Conservation (phyloP, 2,113 vertebrate genomes). For the Psilopsiagon aurifrons region DNA sequence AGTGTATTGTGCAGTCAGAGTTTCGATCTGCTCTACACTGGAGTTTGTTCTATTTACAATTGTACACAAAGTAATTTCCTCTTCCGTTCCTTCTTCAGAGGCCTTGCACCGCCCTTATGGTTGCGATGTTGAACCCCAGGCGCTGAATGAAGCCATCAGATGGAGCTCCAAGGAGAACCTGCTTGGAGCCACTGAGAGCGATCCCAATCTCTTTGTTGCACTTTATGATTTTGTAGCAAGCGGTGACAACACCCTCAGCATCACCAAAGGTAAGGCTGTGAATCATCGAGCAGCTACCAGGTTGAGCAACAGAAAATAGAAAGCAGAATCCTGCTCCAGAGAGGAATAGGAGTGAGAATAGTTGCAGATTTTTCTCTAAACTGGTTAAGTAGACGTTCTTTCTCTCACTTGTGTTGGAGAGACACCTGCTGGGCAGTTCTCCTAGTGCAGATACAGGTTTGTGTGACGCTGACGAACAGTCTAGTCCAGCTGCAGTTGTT, state of each 20-base stretch:
- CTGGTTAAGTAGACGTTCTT: rapidly evolving
- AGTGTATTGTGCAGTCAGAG: neutral
- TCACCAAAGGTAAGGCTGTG: conserved; percentile 90
- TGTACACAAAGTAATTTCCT: neutral
- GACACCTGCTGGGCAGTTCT: neutral
- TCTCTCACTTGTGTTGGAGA: neutral
- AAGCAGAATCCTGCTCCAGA: neutral
- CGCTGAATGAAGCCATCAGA: conserved; percentile 93
- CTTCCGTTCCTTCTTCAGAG: conserved; percentile 77
- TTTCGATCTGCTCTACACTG: neutral
- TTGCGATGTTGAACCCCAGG: conserved; percentile 85
- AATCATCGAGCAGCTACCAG: neutral
- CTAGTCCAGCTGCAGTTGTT: neutral
- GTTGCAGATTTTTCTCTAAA: neutral
- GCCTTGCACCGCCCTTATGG: conserved; percentile 92
- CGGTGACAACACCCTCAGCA: conserved; percentile 99
- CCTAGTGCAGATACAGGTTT: neutral
- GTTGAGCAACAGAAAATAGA: neutral
- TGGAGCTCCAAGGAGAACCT: conserved; percentile 99
- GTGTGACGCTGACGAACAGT: neutral
- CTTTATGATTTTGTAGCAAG: conserved; percentile 99
- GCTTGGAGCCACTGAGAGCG: conserved; percentile 94
- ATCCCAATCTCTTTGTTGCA: conserved; percentile 99
- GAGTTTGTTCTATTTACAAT: neutral
- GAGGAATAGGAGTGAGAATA: neutral